Base-by-base conservation (phyloP, 2,797 vertebrate genomes). In the Astyanax mexicanus region DNA sequence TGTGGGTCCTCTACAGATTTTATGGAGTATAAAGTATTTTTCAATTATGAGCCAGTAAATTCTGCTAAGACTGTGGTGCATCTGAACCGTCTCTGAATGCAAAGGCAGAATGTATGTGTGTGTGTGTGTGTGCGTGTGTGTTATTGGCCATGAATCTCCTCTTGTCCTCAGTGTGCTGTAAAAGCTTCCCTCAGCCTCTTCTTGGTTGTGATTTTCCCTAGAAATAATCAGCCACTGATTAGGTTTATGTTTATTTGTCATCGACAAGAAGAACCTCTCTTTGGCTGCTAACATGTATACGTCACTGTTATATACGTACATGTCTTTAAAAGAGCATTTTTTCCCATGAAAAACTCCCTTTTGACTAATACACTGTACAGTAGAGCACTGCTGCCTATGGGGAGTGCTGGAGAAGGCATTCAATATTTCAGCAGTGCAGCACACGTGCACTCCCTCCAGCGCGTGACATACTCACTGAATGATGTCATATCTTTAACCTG, bases 401-500 rank as follows among this genome's bases (percentile, higher is more conserved):
- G 35, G 25, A 69, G 23, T 35, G 17, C 49, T 58, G 64, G 52
- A 69, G 44, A 65, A 77, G 54, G 23, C 9, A 19, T 61, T 90
- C 61, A 90, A 91, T 90, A 82, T 85, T 86, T 83, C 4, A 91
- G 76, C 19, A 52, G 60, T 10, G 10, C 54, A 3, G 25, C 79
- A 37, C 42, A 13, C 74, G 52, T 21, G 54, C 17, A 55, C 72
- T 72, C 68, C 77, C 60, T 54, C 10, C 17, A 40, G 78, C 80
- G 64, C 45, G 58, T 84, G 69, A 81, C 74, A 76, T 66, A 67
- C 37, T 58, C 7, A 65, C 13, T 70, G 61, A 74, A 83, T 91
- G 89, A 91, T 74, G 80, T 91, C 88, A 92, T 84, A 77, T 11
- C 58, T 79, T 60, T 78, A 47, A 75, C 67, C 44, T 35, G 49